Percentiles rank a stretch among this genome's conserved stretches.
Conservation (phyloP, 1,140 invertebrate species). For the Ips typographus region DNA sequence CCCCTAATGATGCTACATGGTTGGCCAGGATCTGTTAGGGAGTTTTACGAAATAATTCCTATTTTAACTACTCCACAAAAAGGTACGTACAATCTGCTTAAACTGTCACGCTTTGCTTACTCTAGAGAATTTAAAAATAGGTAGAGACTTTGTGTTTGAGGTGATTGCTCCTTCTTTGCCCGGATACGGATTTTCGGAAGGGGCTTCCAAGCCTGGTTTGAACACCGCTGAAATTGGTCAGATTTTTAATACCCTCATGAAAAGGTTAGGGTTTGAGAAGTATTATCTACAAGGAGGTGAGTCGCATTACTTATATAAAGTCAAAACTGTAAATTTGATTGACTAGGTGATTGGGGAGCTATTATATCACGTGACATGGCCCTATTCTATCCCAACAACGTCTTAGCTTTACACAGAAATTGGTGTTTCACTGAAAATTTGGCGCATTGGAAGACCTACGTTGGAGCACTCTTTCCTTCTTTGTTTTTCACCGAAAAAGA, state of each 20-base stretch:
- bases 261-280: slow-evolving; percentile 70
- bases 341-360: slow-evolving; percentile 75
- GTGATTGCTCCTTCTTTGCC: slow-evolving; percentile 63
- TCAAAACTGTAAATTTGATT: too few relatives aligned
- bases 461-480: slow-evolving; percentile 11
- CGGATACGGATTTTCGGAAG: slow-evolving; percentile 74
- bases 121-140: background rate
- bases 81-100: slow-evolving; percentile 39
- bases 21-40: slow-evolving; percentile 87
- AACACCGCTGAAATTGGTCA: slow-evolving; percentile 66
- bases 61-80: slow-evolving; percentile 61
- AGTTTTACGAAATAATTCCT: slow-evolving; percentile 84
- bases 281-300: slow-evolving; percentile 87
- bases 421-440: slow-evolving; percentile 45
- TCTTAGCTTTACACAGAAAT: slow-evolving; percentile 69
- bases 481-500: slow-evolving; percentile 13
- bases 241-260: slow-evolving; percentile 82
- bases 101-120: too few relatives aligned
- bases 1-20: slow-evolving; percentile 82
- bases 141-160: slow-evolving; percentile 69
- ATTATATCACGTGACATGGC: slow-evolving; percentile 63
- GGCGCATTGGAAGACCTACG: background rate
- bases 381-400: slow-evolving; percentile 68
- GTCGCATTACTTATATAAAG: background rate
- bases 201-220: slow-evolving; percentile 56